Conservation (phyloP, 2,113 vertebrate species). For the Leptodactylus fuscus region DNA sequence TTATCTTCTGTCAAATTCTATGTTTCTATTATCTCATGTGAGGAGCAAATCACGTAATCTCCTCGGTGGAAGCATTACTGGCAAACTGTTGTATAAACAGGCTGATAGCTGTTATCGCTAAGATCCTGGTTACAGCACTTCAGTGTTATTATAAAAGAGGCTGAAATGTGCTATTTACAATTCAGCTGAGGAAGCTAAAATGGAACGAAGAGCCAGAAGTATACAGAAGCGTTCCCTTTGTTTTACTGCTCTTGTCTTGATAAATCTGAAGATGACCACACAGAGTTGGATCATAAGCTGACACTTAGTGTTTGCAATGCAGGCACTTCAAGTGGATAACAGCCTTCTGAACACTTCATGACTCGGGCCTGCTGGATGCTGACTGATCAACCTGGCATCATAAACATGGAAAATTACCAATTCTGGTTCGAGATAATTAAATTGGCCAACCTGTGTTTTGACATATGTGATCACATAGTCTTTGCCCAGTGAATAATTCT, state of each 20-base stretch:
- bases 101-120: conserved; percentile 31
- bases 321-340: not conserved
- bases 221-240: not conserved
- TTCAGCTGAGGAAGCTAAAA: conserved; percentile 17
- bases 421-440: not conserved
- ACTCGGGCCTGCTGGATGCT: not conserved
- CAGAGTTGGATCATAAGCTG: not conserved
- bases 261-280: not conserved
- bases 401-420: too few species aligned
- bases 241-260: conserved; percentile 10
- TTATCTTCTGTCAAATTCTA: conserved; percentile 42
- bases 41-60: conserved; percentile 1
- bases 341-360: not conserved
- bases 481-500: not conserved
- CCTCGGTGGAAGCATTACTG: conserved; percentile 2
- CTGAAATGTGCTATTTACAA: not conserved
- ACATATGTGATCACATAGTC: not conserved
- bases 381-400: not conserved
- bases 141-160: conserved; percentile 19
- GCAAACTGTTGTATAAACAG: conserved; percentile 16
- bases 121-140: conserved; percentile 12
- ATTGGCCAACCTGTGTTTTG: not conserved
- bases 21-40: conserved; percentile 40
- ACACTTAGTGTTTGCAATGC: not conserved
- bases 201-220: conserved; percentile 5